These are phyloP conservation scores for Turnix velox DNA, from an alignment of 2,113 vertebrate species.

Conservation along the genomic window DNA sequence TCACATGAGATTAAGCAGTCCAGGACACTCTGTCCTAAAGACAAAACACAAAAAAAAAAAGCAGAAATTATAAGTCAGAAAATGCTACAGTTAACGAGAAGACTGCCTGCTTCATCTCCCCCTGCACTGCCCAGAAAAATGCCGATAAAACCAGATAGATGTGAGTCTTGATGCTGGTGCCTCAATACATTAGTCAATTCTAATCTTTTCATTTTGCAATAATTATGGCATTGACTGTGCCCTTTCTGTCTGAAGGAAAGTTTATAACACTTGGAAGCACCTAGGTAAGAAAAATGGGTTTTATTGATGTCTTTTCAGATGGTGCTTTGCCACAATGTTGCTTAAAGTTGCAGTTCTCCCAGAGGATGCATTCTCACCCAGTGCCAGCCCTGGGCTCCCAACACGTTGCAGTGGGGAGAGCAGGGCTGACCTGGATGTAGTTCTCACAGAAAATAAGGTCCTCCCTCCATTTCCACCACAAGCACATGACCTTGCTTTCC, in stretches of 20 bases:
- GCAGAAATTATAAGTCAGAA: neutral
- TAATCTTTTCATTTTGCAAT: conserved; percentile 68
- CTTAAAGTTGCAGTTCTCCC: neutral
- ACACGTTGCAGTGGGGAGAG: neutral
- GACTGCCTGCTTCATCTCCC: neutral
- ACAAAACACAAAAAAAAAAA: neutral
- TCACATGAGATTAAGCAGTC: neutral
- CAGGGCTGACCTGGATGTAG: neutral
- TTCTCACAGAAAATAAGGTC: neutral
- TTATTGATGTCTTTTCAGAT: conserved; percentile 25
- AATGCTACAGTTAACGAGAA: conserved; percentile 39
- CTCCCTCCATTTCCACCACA: neutral
- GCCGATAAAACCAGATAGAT: conserved; percentile 46
- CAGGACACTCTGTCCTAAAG: conserved; percentile 24
- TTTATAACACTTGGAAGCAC: conserved; percentile 18
- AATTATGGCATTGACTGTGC: conserved; percentile 47
- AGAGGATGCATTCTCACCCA: neutral
- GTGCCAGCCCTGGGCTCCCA: fast-evolving
- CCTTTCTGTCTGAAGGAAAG: conserved; percentile 45
- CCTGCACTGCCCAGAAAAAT: neutral
- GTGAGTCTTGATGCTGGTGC: conserved; percentile 39
- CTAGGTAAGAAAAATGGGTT: neutral
- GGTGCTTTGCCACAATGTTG: neutral
- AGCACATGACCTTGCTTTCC: neutral
- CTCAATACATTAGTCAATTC: conserved; percentile 64